Conservation (phyloP, 2,113 vertebrate species). For the Sterrhoptilus dennistouni region DNA sequence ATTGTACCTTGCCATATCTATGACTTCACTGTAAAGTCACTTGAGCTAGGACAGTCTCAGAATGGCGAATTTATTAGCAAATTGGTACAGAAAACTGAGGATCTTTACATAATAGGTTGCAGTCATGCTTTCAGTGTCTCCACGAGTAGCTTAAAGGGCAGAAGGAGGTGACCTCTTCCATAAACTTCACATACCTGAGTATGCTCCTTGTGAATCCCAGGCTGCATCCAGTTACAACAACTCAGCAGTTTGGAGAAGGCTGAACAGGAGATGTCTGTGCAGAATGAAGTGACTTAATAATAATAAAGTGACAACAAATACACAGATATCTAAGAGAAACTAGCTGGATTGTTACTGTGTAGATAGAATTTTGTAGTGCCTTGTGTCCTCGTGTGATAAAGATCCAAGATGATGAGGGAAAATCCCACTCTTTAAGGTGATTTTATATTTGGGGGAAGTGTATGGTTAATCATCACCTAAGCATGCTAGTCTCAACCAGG, state of each 20-base stretch:
- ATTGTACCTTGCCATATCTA: background rate
- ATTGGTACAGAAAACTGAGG: background rate
- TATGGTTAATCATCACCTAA: background rate
- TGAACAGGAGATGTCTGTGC: background rate
- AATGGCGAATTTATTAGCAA: background rate
- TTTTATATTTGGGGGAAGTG: background rate
- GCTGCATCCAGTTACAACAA: accelerated
- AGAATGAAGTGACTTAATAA: background rate
- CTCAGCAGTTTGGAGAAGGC: background rate
- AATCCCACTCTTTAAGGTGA: background rate
- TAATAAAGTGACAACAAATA: background rate
- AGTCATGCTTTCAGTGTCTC: background rate
- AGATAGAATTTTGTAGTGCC: background rate
- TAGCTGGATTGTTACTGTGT: background rate
- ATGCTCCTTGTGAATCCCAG: background rate
- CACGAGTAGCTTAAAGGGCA: background rate
- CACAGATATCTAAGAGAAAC: background rate
- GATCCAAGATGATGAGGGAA: background rate
- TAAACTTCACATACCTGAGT: background rate
- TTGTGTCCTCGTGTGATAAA: background rate
- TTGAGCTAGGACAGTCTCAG: background rate
- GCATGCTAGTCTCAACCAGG: background rate
- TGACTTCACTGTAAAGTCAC: background rate
- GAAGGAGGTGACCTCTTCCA: background rate
- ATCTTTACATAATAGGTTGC: background rate